Conservation (phyloP, 2,797 vertebrate genomes). For the Acrossocheilus fasciatus region DNA sequence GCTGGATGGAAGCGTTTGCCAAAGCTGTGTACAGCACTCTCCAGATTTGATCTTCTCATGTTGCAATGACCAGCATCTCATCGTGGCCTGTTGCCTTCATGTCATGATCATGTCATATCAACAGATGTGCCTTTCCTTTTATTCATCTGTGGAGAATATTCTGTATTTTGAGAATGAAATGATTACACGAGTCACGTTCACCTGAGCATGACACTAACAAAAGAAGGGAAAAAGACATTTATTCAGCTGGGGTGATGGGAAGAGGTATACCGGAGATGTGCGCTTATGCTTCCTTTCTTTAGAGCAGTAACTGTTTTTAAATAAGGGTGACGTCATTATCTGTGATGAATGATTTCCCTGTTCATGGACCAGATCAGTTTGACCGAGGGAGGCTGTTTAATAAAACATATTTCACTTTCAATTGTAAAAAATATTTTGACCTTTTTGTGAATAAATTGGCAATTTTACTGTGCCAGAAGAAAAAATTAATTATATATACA, state of each 20-base stretch:
- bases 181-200: conserved; percentile 36
- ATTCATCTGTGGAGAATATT: conserved; percentile 30
- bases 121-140: conserved; percentile 33
- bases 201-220: conserved; percentile 39
- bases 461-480: background rate
- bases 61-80: conserved; percentile 59
- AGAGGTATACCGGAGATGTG: background rate
- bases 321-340: too few species aligned
- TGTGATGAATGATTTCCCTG: background rate
- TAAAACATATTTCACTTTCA: background rate
- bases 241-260: background rate
- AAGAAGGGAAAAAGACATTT: background rate
- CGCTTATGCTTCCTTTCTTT: background rate
- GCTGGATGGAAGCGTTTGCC: conserved; percentile 23
- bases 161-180: conserved; percentile 34
- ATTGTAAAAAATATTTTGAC: background rate
- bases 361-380: background rate
- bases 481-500: background rate
- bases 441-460: background rate
- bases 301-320: background rate
- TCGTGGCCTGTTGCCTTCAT: conserved; percentile 28
- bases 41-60: conserved; percentile 54
- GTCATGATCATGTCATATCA: conserved; percentile 43
- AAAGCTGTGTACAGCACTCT: conserved; percentile 53
- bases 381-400: background rate